Percentiles rank a stretch among this genome's conserved stretches.
phyloP scores from a whole-genome alignment of 2,888 invertebrate genomes.

The Agapostemon virescens region DNA sequence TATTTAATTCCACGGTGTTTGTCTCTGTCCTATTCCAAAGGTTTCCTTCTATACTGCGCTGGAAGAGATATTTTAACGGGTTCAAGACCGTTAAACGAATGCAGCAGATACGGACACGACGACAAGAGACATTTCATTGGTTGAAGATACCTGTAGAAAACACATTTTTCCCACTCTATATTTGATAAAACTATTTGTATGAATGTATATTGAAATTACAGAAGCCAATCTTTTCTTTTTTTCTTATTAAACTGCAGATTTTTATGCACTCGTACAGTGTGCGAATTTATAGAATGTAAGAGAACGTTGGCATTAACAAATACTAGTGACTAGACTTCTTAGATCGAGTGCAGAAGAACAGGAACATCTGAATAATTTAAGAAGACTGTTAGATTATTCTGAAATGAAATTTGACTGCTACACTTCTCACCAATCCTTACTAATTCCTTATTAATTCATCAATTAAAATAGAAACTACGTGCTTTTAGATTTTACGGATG shows the following conservation, averaged over 20 bases:
- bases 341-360: neutral
- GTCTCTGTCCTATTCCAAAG: slow-evolving; percentile 51
- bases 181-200: neutral
- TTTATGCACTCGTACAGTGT: no score
- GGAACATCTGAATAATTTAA: neutral
- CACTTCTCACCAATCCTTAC: neutral
- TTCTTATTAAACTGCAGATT: no score
- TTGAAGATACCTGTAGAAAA: neutral
- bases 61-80: slow-evolving; percentile 60
- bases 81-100: slow-evolving; percentile 38
- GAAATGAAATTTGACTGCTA: neutral
- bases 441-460: neutral
- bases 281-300: no score
- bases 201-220: no score
- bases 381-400: neutral
- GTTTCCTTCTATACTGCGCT: slow-evolving; percentile 19
- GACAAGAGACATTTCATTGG: slow-evolving; percentile 42
- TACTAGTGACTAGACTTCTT: neutral
- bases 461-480: neutral
- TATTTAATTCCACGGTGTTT: slow-evolving; percentile 71
- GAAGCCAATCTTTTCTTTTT: no score
- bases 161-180: neutral
- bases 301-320: no score
- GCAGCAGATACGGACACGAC: slow-evolving; percentile 8
- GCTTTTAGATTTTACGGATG: neutral